Percentiles rank a stretch among this genome's conserved stretches.
These are phyloP conservation scores for Alca torda DNA, from an alignment of 2,797 vertebrate species.

Conservation along the genomic window DNA sequence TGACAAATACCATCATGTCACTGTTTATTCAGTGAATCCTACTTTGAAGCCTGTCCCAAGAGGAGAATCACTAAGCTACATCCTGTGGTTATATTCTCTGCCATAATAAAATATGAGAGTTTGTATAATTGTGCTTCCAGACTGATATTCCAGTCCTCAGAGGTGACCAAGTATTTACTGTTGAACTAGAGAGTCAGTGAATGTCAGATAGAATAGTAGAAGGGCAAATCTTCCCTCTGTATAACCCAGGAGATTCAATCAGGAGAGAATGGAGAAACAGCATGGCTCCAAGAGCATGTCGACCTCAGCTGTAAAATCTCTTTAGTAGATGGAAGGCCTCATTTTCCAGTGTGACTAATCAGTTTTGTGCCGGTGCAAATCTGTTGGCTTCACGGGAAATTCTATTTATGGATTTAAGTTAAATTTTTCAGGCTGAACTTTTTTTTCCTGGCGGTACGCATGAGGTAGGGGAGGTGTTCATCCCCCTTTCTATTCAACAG, in stretches of 20 bases:
- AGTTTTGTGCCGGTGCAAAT: background rate
- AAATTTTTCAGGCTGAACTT: background rate
- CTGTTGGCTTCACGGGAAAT: background rate
- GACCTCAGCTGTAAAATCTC: constrained; percentile 11
- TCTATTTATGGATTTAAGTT: background rate
- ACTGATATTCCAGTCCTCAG: background rate
- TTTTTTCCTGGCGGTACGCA: background rate
- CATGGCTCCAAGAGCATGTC: background rate
- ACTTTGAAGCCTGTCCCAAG: background rate
- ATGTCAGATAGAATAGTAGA: background rate
- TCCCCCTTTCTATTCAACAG: background rate
- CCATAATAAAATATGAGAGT: background rate
- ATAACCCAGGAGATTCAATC: background rate
- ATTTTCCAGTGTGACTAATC: constrained; percentile 36
- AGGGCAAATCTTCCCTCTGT: background rate
- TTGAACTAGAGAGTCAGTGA: background rate
- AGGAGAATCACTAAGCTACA: background rate
- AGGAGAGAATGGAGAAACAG: constrained; percentile 6
- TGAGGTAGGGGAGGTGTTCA: background rate
- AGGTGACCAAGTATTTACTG: background rate
- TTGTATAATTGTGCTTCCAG: background rate
- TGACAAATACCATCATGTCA: background rate
- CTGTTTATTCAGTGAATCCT: background rate
- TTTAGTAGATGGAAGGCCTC: background rate
- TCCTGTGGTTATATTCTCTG: background rate